phyloP scores from a whole-genome alignment of 2,888 invertebrate genomes.

The Hylaea fasciaria region DNA sequence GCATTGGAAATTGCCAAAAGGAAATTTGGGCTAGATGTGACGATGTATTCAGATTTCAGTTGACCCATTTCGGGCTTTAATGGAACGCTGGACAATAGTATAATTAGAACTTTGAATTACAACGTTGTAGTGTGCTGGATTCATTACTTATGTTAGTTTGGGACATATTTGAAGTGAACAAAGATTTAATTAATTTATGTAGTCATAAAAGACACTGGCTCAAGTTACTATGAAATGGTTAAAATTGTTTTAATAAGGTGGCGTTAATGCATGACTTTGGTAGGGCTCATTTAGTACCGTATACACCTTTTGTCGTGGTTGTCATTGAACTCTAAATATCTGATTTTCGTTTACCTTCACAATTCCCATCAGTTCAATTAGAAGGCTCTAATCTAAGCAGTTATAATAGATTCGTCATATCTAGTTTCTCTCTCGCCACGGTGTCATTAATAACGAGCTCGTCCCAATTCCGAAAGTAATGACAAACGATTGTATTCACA shows the following conservation, averaged over 20 bases:
- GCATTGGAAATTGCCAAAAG: constrained; percentile 61
- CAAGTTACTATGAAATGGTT: too few relatives aligned
- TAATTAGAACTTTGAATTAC: constrained; percentile 34
- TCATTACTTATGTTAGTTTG: constrained; percentile 4
- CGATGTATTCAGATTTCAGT: constrained; percentile 46
- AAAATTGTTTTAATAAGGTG: too few relatives aligned
- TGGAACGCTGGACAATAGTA: constrained; percentile 33
- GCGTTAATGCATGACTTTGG: too few relatives aligned
- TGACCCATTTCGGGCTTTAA: constrained; percentile 43
- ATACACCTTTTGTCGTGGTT: background rate
- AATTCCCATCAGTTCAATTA: background rate
- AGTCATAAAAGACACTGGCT: background rate
- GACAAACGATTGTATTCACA: constrained; percentile 61
- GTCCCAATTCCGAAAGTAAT: constrained; percentile 58
- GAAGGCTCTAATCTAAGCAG: constrained; percentile 15
- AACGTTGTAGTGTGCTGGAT: constrained; percentile 23
- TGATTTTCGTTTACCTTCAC: background rate
- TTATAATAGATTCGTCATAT: constrained; percentile 26
- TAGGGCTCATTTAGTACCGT: too few relatives aligned
- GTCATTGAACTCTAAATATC: background rate
- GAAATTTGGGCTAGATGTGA: constrained; percentile 63
- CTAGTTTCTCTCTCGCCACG: constrained; percentile 36
- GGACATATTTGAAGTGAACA: constrained; percentile 1
- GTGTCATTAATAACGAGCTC: constrained; percentile 47
- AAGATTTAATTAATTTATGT: background rate